A percentile compares a stretch with the other conserved stretches of the same genome.
These are phyloP conservation scores for Herpailurus yagouaroundi DNA, from an alignment of 2,113 vertebrate genomes.

Conservation along the genomic window DNA sequence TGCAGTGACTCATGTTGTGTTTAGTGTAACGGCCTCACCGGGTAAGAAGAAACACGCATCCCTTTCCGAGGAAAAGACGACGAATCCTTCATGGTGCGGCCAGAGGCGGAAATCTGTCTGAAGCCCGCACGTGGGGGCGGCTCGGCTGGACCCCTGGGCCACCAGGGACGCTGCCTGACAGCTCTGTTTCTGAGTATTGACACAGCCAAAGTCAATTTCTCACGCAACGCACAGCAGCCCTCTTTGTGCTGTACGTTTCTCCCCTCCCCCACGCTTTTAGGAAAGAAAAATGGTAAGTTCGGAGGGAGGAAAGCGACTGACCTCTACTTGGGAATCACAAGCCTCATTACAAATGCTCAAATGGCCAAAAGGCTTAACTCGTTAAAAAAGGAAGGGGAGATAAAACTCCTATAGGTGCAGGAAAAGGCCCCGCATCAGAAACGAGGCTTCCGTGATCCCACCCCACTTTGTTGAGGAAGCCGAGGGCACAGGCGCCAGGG, in stretches of 20 bases:
- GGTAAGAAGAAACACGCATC: background rate
- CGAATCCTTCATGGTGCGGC: background rate
- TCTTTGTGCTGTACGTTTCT: background rate
- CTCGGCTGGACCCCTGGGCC: background rate
- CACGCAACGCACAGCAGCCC: background rate
- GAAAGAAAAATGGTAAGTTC: slow-evolving; percentile 1
- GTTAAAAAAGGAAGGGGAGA: background rate
- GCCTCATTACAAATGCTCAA: background rate
- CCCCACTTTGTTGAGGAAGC: background rate
- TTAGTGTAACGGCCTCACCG: rapidly evolving
- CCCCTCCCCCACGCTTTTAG: background rate
- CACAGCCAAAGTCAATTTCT: background rate
- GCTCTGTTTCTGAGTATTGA: background rate
- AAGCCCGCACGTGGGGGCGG: background rate
- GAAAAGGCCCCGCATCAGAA: background rate
- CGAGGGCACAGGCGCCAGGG: background rate
- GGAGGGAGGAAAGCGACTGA: background rate
- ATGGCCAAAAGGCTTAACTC: background rate
- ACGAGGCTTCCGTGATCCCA: background rate
- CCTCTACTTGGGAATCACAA: background rate
- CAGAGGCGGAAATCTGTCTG: background rate
- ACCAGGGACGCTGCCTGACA: background rate
- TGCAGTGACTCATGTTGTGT: background rate
- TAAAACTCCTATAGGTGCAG: background rate
- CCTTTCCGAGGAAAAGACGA: background rate